Conservation (phyloP, 2,113 vertebrate genomes). For the Zootoca vivipara region DNA sequence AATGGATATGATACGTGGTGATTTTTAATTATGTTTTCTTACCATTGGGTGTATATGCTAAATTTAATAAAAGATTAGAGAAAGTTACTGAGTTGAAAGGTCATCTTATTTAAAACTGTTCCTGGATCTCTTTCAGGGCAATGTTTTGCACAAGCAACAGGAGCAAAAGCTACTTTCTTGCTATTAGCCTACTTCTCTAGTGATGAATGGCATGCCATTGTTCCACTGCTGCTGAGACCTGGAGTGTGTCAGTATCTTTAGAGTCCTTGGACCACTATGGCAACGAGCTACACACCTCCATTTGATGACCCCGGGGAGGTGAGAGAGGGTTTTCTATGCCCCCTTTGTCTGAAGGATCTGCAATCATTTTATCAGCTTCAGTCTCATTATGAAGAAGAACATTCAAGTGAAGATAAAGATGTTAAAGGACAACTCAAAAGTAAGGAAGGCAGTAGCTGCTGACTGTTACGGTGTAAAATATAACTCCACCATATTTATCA, state of each 20-base stretch:
- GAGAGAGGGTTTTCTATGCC: constrained; percentile 95
- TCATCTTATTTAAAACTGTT: constrained; percentile 22
- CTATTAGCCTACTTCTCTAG: not conserved
- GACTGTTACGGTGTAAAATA: not conserved
- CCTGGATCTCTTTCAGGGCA: constrained; percentile 8
- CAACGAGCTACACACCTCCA: constrained; percentile 80
- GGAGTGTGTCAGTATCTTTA: not conserved
- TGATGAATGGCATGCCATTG: not conserved
- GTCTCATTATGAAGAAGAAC: constrained; percentile 94
- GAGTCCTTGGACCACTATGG: constrained; percentile 75
- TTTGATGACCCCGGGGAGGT: constrained; percentile 88
- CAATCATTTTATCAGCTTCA: constrained; percentile 95
- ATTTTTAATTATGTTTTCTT: no score
- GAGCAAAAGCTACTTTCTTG: not conserved
- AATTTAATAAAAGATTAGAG: constrained; percentile 15
- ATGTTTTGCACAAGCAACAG: not conserved
- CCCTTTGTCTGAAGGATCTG: constrained; percentile 93
- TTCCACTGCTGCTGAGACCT: not conserved
- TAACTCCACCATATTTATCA: accelerated
- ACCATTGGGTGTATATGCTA: not conserved
- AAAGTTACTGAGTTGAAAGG: constrained; percentile 11
- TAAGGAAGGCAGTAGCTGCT: constrained; percentile 64
- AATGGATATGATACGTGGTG: no score
- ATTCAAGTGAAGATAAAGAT: constrained; percentile 86
- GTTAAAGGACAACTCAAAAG: constrained; percentile 90